phyloP scores from a whole-genome alignment of 37 sponge, comb jelly and placozoan genomes.

The Cladorhizidae sp. region DNA sequence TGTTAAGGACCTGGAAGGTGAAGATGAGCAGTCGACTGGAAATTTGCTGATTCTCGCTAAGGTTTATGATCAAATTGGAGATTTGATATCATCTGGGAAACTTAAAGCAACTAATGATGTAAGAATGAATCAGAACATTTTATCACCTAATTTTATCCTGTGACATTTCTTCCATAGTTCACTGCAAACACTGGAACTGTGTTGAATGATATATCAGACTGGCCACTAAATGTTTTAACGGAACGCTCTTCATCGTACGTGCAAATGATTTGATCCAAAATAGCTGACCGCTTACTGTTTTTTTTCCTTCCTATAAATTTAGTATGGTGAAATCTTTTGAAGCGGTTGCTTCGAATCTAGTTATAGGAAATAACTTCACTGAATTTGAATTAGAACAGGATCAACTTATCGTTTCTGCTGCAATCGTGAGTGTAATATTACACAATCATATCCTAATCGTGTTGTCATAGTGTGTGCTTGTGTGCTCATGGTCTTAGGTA shows the following conservation, averaged over 20 bases:
- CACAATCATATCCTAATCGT: neutral
- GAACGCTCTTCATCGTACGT: slow-evolving; percentile 27
- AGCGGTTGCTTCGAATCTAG: slow-evolving; percentile 11
- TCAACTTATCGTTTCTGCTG: slow-evolving; percentile 14
- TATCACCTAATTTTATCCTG: neutral
- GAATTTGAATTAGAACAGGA: neutral
- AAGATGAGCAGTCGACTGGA: slow-evolving; percentile 16
- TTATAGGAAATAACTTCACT: slow-evolving; percentile 8
- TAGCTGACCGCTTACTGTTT: neutral
- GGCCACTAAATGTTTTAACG: slow-evolving; percentile 35
- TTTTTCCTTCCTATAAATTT: neutral
- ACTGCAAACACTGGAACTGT: slow-evolving; percentile 23
- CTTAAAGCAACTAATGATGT: slow-evolving; percentile 15
- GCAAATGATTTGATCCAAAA: neutral
- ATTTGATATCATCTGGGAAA: neutral
- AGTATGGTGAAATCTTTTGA: slow-evolving; percentile 53
- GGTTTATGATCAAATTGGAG: slow-evolving; percentile 6
- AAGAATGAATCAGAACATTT: neutral
- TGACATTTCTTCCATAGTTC: slow-evolving; percentile 12
- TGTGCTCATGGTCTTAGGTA: no score
- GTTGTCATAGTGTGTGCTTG: no score
- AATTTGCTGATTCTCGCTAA: slow-evolving; percentile 18
- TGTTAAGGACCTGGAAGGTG: slow-evolving; percentile 7
- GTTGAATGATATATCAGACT: slow-evolving; percentile 31
- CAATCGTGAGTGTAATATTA: slow-evolving; percentile 23